A percentile compares a stretch with the other conserved stretches of the same genome.
Conservation (phyloP, 2,888 invertebrate genomes). For the Ellobium chinense region DNA sequence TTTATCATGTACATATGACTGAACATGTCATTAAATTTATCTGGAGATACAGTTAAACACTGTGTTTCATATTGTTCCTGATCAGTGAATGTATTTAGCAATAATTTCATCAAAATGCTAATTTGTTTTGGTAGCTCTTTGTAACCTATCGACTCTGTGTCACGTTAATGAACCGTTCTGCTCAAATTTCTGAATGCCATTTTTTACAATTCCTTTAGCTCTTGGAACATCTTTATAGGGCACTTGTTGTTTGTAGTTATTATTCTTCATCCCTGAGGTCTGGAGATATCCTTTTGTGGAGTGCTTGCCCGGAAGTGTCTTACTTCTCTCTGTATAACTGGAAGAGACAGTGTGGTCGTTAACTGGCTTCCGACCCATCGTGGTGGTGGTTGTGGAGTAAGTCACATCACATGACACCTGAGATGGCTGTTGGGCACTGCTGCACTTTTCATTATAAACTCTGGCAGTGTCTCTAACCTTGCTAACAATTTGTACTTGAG, state of each 20-base stretch:
- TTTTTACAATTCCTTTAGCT: conserved; percentile 34
- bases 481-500: neutral
- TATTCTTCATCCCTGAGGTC: conserved; percentile 1
- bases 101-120: too few relatives aligned
- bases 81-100: too few relatives aligned
- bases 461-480: neutral
- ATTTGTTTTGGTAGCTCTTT: too few relatives aligned
- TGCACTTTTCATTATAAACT: neutral
- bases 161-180: neutral
- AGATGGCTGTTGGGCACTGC: neutral
- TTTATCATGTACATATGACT: too few relatives aligned
- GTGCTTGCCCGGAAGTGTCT: conserved; percentile 13
- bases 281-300: neutral
- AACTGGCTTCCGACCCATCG: neutral
- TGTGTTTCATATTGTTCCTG: too few relatives aligned
- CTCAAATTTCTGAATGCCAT: conserved; percentile 40
- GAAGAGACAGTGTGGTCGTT: neutral
- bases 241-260: neutral
- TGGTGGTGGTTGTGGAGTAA: neutral
- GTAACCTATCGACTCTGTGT: too few relatives aligned
- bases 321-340: neutral
- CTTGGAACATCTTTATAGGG: conserved; percentile 9
- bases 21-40: too few relatives aligned
- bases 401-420: neutral
- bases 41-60: too few relatives aligned